phyloP scores from a whole-genome alignment of 2,797 vertebrate species.

The Thalassophryne amazonica region DNA sequence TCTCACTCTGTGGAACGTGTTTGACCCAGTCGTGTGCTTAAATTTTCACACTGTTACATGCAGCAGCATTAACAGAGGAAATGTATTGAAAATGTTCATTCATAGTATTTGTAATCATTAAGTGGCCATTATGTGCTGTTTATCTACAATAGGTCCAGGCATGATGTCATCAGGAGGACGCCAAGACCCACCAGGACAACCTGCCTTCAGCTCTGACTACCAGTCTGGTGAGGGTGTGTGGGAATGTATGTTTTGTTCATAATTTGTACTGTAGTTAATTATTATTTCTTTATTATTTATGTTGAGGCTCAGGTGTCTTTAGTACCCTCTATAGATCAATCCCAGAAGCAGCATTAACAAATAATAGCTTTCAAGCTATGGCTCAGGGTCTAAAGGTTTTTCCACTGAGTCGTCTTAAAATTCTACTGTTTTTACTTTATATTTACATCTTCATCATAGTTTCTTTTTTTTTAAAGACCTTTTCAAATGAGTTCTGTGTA shows the following conservation, averaged over 20 bases:
- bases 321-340: background rate
- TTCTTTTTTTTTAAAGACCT: too few species aligned
- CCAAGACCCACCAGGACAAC: conserved; percentile 66
- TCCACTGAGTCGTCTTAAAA: too few species aligned
- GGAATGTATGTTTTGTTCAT: background rate
- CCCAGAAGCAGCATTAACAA: background rate
- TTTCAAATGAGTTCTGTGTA: too few species aligned
- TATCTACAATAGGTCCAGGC: conserved; percentile 48
- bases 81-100: background rate
- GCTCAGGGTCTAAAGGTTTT: too few species aligned
- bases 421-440: too few species aligned
- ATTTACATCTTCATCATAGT: too few species aligned
- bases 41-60: background rate
- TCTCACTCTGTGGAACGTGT: background rate
- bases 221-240: conserved; percentile 69
- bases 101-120: background rate
- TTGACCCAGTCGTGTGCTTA: background rate
- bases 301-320: too few species aligned
- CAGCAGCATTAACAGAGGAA: background rate
- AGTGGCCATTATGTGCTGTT: background rate
- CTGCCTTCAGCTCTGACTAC: conserved; percentile 66
- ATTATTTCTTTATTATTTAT: too few species aligned
- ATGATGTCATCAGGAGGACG: conserved; percentile 65
- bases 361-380: too few species aligned
- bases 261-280: too few species aligned